Percentiles rank a stretch among this genome's conserved stretches.
phyloP scores from a whole-genome alignment of 1,140 invertebrate species.

The Dendroctonus valens region DNA sequence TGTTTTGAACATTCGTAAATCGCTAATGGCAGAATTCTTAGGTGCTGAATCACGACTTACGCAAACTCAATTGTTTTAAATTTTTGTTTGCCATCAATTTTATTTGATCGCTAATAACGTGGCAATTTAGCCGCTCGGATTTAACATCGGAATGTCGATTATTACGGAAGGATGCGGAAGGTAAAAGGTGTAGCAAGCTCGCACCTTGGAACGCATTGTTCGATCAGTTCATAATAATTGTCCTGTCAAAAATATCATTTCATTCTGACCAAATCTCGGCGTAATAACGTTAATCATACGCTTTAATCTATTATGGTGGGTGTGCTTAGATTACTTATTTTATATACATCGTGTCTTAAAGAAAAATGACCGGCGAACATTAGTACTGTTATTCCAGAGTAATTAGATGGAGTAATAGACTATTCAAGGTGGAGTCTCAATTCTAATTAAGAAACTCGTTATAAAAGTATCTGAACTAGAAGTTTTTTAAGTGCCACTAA shows the following conservation, averaged over 20 bases:
- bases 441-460: no score
- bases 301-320: background rate
- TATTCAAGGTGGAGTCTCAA: no score
- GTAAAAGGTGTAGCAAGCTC: background rate
- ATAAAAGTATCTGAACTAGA: no score
- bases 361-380: background rate
- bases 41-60: no score
- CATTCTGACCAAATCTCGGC: constrained; percentile 1
- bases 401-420: no score
- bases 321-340: background rate
- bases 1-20: no score
- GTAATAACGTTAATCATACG: constrained; percentile 1
- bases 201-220: background rate
- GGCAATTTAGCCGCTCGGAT: background rate
- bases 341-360: background rate
- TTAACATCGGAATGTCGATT: background rate
- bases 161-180: constrained; percentile 12
- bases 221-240: background rate
- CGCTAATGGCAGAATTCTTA: no score
- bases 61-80: no score
- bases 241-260: constrained; percentile 1
- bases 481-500: no score
- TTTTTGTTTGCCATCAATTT: no score
- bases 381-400: background rate
- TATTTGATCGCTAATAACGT: no score